Conservation (phyloP, 2,113 vertebrate genomes). For the Nerophis ophidion region DNA sequence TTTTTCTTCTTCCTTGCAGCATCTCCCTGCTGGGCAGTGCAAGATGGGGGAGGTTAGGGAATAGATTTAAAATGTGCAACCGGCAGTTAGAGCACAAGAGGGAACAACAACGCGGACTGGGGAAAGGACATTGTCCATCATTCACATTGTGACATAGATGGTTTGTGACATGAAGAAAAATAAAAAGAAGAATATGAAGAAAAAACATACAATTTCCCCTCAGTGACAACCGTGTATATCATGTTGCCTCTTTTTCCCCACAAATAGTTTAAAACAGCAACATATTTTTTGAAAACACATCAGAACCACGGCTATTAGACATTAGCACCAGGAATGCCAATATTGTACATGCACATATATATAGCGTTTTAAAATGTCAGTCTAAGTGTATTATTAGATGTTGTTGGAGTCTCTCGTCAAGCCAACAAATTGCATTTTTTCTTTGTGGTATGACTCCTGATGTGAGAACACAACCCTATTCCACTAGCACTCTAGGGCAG, state of each 20-base stretch:
- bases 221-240: background rate
- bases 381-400: too few species aligned
- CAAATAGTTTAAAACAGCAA: background rate
- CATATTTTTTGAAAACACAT: background rate
- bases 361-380: background rate
- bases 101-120: slow-evolving; percentile 17
- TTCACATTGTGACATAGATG: slow-evolving; percentile 5
- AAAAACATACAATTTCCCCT: slow-evolving; percentile 5
- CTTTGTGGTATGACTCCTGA: too few species aligned
- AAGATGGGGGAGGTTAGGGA: slow-evolving; percentile 19
- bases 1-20: slow-evolving; percentile 61
- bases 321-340: background rate
- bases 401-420: too few species aligned
- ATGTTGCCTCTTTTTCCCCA: background rate
- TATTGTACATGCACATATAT: background rate
- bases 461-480: too few species aligned
- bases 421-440: too few species aligned
- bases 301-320: background rate
- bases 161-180: slow-evolving; percentile 5
- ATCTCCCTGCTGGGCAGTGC: slow-evolving; percentile 62
- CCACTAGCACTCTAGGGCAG: too few species aligned
- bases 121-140: slow-evolving; percentile 3
- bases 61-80: slow-evolving; percentile 30
- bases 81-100: slow-evolving; percentile 6
- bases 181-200: background rate